Percentiles rank a stretch among this genome's conserved stretches.
Conservation (phyloP, 2,888 invertebrate species). For the Harpalus rufipes region DNA sequence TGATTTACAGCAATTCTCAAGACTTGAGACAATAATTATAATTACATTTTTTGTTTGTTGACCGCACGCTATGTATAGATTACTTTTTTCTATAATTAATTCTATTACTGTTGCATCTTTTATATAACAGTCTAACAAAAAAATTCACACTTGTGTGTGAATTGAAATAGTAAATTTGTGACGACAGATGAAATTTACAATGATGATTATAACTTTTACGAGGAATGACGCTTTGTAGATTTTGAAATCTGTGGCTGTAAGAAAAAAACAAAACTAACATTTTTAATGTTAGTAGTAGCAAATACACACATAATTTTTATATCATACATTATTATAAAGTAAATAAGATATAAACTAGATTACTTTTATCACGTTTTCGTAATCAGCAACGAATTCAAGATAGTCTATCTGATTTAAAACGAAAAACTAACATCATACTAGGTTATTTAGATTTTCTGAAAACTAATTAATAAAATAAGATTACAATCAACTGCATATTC, state of each 20-base stretch:
- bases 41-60: conserved; percentile 25
- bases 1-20: background rate
- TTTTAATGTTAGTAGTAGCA: background rate
- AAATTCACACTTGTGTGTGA: conserved; percentile 25
- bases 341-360: background rate
- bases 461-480: conserved; percentile 37
- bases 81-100: conserved; percentile 31
- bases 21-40: conserved; percentile 14
- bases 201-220: conserved; percentile 17
- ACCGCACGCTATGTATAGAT: conserved; percentile 22
- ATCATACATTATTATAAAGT: background rate
- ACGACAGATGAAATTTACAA: conserved; percentile 34
- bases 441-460: conserved; percentile 24
- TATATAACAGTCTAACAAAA: conserved; percentile 15
- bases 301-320: background rate
- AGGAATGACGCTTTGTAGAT: conserved; percentile 23
- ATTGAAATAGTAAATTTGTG: conserved; percentile 46
- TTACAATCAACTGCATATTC: conserved; percentile 4
- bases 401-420: conserved; percentile 50
- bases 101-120: conserved; percentile 27
- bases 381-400: conserved; percentile 44
- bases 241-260: background rate
- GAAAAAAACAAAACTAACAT: background rate
- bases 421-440: conserved; percentile 27
- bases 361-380: background rate